These are phyloP conservation scores for Sebastes variabilis DNA, from an alignment of 2,797 vertebrate species.

Conservation along the genomic window DNA sequence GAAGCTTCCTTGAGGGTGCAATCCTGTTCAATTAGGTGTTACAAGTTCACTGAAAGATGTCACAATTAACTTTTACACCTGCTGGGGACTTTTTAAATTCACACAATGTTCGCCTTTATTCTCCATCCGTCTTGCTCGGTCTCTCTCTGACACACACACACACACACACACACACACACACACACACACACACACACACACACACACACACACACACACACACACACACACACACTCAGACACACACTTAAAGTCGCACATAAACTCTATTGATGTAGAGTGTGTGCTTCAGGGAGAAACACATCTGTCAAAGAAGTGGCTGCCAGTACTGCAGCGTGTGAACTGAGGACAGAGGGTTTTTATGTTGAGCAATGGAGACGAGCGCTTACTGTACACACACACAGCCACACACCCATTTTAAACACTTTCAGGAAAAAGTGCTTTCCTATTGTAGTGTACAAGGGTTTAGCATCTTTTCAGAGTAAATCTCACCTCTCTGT, in stretches of 20 bases:
- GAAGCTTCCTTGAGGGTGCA: slow-evolving; percentile 19
- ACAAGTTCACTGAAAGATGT: slow-evolving; percentile 13
- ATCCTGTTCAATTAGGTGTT: slow-evolving; percentile 22
- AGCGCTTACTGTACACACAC: background rate
- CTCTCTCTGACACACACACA: background rate
- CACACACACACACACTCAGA: background rate
- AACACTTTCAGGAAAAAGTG: background rate
- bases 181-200: background rate
- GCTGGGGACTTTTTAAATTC: slow-evolving; percentile 10
- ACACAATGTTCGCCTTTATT: background rate
- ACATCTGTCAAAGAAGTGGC: slow-evolving; percentile 54
- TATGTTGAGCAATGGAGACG: background rate
- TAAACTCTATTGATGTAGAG: slow-evolving; percentile 23
- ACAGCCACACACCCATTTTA: background rate
- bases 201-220: too few species aligned
- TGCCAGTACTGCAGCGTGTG: slow-evolving; percentile 50
- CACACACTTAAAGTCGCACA: background rate
- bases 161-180: background rate
- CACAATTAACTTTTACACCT: slow-evolving; percentile 7
- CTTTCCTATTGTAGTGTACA: background rate
- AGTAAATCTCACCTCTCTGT: background rate
- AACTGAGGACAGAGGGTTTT: slow-evolving; percentile 43
- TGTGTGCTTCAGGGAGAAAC: slow-evolving; percentile 50
- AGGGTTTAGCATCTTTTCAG: background rate
- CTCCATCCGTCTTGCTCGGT: background rate